Evolutionary conservation across 2,888 invertebrate genomes (phyloP), one percentile per base, ranked within the genome.

Genomic region (Caenorhabditis uteleia): DNA sequence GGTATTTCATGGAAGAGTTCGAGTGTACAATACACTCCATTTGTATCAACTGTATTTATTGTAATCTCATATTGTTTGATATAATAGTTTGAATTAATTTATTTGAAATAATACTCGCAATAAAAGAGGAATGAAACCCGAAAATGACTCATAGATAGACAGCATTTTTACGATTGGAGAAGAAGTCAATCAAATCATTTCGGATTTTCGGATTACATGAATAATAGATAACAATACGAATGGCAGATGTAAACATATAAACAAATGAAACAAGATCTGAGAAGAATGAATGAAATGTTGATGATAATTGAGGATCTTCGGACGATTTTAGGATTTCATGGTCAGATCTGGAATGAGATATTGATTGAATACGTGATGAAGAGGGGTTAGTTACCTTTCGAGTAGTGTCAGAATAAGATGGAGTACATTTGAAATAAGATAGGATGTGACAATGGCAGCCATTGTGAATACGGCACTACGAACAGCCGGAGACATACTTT

Each of bases 231-330:
- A 74, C 50, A 7, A 81, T 46, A n/a, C 82, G 77, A 31, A 79
- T 78, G 29, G 79, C 79, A 4, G 75, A 75, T 3, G 78, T 82
- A 62, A 80, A 79, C 76, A 79, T 83, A 68, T 79, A 80, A 4
- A 82, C 69, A 44, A 80, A 78, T 6, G 74, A 79, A 23, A 82
- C 78, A 36, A 74, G 31, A 49, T 82, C 82, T 14, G 79, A 74
- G 58, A 79, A 79, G 46, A 68, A 68, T 1, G 80, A 81, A 68
- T 82, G 82, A 60, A 82, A 83, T 3, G 75, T 66, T 4, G 82
- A 82, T 1, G 82, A 82, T 43, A 76, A 46, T 8, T 50, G 56
- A 1, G 75, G 74, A 44, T 79, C 78, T 8, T 72, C 66, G 3
- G 68, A 69, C 29, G 79, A 70, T 34, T 67, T 51, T 3, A 81